phyloP scores from a whole-genome alignment of 2,113 vertebrate genomes.

The Tetrax tetrax region DNA sequence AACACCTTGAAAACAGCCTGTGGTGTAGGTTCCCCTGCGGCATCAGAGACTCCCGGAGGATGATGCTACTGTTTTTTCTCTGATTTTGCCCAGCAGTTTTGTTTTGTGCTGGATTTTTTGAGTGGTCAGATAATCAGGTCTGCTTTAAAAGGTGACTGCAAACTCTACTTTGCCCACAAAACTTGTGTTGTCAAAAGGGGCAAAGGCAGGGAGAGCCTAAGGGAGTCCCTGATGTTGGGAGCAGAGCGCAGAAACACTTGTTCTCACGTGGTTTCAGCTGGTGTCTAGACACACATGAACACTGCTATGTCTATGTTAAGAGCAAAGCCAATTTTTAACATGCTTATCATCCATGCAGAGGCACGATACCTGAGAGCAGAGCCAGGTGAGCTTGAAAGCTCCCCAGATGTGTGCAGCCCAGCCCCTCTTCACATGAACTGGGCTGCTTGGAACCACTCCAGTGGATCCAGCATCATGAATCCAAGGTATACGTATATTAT shows the following conservation, averaged over 20 bases:
- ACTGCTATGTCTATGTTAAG: neutral
- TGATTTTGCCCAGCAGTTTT: neutral
- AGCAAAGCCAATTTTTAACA: neutral
- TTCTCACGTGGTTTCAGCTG: neutral
- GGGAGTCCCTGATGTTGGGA: neutral
- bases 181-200: neutral
- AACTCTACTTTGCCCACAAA: neutral
- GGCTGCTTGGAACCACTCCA: neutral
- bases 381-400: neutral
- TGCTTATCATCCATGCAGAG: neutral
- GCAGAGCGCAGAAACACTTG: neutral
- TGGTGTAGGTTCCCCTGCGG: neutral
- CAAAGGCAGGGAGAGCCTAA: neutral
- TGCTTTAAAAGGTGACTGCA: neutral
- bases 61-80: neutral
- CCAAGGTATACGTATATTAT: neutral
- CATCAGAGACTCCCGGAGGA: neutral
- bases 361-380: neutral
- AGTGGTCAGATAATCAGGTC: neutral
- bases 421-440: neutral
- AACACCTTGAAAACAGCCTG: slow-evolving; percentile 17
- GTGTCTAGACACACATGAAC: neutral
- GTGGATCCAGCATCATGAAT: neutral
- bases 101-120: neutral
- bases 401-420: neutral